Evolutionary conservation across 2,797 vertebrate species (phyloP).

Genomic region (Sparus aurata): DNA sequence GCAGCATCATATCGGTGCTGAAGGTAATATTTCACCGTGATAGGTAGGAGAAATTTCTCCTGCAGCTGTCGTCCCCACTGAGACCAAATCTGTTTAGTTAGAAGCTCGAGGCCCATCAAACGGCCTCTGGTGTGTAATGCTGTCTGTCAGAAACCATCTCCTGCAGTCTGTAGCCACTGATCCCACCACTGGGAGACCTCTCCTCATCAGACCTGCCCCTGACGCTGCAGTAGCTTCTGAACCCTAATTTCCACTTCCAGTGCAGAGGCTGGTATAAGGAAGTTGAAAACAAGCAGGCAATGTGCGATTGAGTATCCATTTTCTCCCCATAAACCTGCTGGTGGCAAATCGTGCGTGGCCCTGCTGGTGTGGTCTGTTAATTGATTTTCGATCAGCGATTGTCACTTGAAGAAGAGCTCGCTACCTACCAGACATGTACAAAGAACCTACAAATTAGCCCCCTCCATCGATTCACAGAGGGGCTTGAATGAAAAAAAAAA

Average conservation of each 20-base stretch:
- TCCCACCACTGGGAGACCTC: constrained; percentile 30
- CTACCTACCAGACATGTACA: constrained; percentile 64
- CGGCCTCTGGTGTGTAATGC: constrained; percentile 36
- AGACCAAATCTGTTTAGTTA: constrained; percentile 50
- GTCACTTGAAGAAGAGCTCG: constrained; percentile 65
- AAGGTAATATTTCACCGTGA: constrained; percentile 48
- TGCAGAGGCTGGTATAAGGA: not conserved
- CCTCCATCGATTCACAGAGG: constrained; percentile 65
- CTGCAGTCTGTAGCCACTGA: constrained; percentile 30
- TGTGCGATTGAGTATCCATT: constrained; percentile 51
- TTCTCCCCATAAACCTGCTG: constrained; percentile 53
- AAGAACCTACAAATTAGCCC: constrained; percentile 75
- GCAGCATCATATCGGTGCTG: constrained; percentile 1
- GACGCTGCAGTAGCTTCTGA: not conserved
- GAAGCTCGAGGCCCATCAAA: constrained; percentile 43
- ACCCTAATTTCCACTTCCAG: constrained; percentile 17
- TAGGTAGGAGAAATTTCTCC: constrained; percentile 26
- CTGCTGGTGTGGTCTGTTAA: constrained; percentile 59
- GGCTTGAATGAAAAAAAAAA: constrained; percentile 42
- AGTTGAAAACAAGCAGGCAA: constrained; percentile 39
- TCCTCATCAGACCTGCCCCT: constrained; percentile 32
- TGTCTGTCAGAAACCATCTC: constrained; percentile 46
- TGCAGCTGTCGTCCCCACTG: constrained; percentile 31
- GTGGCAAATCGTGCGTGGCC: constrained; percentile 38
- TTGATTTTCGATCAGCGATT: constrained; percentile 76